Base-by-base conservation (phyloP, 2,113 vertebrate species). In the Actinemys pallida region DNA sequence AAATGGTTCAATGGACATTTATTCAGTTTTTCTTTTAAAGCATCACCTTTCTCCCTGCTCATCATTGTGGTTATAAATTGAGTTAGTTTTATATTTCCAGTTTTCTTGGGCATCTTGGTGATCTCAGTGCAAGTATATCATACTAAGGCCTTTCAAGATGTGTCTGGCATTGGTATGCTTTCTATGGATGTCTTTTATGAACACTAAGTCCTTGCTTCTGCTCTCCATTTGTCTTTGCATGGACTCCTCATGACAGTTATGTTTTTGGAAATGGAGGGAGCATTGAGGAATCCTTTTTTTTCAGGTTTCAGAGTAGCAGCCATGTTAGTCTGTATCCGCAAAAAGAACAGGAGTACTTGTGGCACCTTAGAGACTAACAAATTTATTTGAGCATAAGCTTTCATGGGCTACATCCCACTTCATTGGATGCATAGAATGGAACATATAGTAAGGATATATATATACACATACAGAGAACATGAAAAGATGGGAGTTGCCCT, bases 11-110 rank as follows among this genome's bases (percentile, higher is more conserved):
- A 14, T 72, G 62, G 57, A 92, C 87, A 93, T 95, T 96, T 92
- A 94, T 94, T 94, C 84, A 53, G 53, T 24, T 93, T 94, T 75
- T 78, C 95, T 96, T 57, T 96, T 88, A 91, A 96, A 97, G 81
- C 93, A 95, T 81, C 86, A 50, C 39, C 53, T 53, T 96, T 93
- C 83, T 95, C 93, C 95, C 76, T 86, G 89, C 59, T 84, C 75
- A 89, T 93, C 52, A 82, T 31, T 94, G 76, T 81, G 42, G 31
- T 93, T 94, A 84, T 89, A 94, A 94, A 97, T 95, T 95, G 10
- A 76, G 24, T 76, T 76, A 84, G 89, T 93, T 94, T 95, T 95
- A 54, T 89, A 78, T 89, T 95, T 97, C 72, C 45, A 92, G 35
- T 65, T 95, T 95, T 52, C 22, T 89, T 62, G 16, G 78, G 94